Base-by-base conservation (phyloP, 2,113 vertebrate genomes). In the Junco hyemalis region DNA sequence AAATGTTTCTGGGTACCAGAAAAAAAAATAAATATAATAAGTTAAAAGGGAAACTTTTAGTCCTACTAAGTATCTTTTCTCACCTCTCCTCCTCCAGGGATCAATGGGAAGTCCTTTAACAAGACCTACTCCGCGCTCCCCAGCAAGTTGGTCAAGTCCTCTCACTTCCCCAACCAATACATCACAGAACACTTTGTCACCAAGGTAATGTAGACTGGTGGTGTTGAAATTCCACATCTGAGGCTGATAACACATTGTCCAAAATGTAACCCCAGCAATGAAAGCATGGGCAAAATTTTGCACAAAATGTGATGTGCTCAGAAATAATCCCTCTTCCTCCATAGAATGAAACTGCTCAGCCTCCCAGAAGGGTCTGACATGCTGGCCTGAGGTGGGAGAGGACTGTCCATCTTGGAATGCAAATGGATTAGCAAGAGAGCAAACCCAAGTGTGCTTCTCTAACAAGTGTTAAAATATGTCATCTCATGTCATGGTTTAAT, bases 81-180 rank as follows among this genome's bases (percentile, higher is more conserved):
- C 12, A 21, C 40, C 44, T 96, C 28, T 96, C 7, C 18, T 83
- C 45, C 36, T 61, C n/a, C 93, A 99, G 99, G 98, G 98, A 78
- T 96, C 98, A 21, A 97, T 98, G 96, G 99, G 99, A 81, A 99
- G 99, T 96, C 99, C 99, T 88, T 96, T 99, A 96, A 98, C 98
- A 20, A 98, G 99, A 96, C 99, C 99, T 95, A 98, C 98, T 74
- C 98, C 99, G 20, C 98, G 99, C 47, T 99, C 99, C 92, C 99
- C 99, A 69, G 99, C 99, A 96, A 99, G 98, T 69, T 99, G 99
- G 99, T 98, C 99, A 86, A 99, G 99, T 94, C 99, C 99, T 33
- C 98, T 99, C 92, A 99, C 99, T 61, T 99, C 99, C 40, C 99
- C 99, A 88, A 99, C 99, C 69, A 99, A 98, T 91, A 99, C 98